Conservation (phyloP, 2,113 vertebrate genomes). For the Fulica atra region DNA sequence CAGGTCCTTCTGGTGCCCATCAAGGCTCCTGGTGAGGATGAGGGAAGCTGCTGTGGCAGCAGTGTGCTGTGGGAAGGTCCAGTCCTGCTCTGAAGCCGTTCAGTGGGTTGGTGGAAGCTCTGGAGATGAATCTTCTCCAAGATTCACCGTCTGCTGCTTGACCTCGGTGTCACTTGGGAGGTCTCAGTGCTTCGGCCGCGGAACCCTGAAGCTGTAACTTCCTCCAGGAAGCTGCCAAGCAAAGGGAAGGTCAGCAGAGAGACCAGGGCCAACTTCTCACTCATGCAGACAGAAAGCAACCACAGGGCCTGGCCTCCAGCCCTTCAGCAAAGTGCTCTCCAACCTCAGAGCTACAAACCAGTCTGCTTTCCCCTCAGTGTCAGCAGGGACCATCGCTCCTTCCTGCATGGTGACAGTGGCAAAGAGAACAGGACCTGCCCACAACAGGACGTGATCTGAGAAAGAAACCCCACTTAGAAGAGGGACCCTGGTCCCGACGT, state of each 20-base stretch:
- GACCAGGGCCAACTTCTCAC: background rate
- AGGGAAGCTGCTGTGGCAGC: background rate
- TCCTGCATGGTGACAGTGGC: background rate
- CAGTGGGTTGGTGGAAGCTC: background rate
- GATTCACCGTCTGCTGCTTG: constrained; percentile 70
- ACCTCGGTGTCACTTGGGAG: background rate
- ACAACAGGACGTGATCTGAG: background rate
- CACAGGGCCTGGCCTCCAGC: background rate
- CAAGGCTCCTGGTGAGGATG: background rate
- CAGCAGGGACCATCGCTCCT: background rate
- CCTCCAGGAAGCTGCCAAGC: constrained; percentile 80
- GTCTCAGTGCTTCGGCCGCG: constrained; percentile 60
- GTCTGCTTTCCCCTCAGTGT: background rate
- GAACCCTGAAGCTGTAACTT: constrained; percentile 73
- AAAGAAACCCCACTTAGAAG: background rate
- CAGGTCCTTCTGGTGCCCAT: background rate
- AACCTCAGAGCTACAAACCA: background rate
- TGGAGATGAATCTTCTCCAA: background rate
- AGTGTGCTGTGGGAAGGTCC: background rate
- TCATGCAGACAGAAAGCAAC: background rate
- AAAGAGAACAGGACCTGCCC: background rate
- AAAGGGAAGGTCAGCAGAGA: background rate
- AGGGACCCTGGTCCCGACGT: fast-evolving
- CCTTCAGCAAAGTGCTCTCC: background rate
- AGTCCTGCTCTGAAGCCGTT: background rate